Evolutionary conservation across 2,113 vertebrate species (phyloP).

Genomic region (Abramis brama): DNA sequence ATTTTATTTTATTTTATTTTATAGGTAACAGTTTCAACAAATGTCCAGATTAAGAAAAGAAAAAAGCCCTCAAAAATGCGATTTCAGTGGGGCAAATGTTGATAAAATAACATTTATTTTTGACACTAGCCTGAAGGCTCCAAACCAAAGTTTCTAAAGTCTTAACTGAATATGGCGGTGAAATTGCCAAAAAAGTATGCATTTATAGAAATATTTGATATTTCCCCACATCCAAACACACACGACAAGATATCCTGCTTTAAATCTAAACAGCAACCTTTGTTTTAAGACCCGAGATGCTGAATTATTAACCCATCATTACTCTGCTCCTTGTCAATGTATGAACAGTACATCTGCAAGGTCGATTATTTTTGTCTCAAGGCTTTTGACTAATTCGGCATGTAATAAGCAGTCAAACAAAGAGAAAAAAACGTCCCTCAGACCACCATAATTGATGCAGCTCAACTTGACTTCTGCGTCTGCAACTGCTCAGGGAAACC

Average conservation of each 20-base stretch:
- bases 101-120: no score
- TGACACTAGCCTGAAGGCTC: no score
- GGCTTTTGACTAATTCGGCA: conserved; percentile 30
- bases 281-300: background rate
- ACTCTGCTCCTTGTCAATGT: background rate
- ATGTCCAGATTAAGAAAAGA: no score
- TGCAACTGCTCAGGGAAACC: background rate
- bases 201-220: no score
- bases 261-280: background rate
- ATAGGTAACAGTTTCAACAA: no score
- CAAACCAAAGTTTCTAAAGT: no score
- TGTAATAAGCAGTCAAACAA: conserved; percentile 14
- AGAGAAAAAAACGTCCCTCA: background rate
- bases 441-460: background rate
- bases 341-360: conserved; percentile 7
- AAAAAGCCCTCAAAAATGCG: no score
- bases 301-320: background rate
- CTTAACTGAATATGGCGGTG: background rate
- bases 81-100: no score
- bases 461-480: conserved; percentile 4
- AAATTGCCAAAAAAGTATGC: background rate
- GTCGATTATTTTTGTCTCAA: conserved; percentile 36
- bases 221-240: background rate
- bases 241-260: background rate
- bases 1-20: no score